Conservation (phyloP, 2,888 invertebrate genomes). For the Prosopocoilus inquinatus region DNA sequence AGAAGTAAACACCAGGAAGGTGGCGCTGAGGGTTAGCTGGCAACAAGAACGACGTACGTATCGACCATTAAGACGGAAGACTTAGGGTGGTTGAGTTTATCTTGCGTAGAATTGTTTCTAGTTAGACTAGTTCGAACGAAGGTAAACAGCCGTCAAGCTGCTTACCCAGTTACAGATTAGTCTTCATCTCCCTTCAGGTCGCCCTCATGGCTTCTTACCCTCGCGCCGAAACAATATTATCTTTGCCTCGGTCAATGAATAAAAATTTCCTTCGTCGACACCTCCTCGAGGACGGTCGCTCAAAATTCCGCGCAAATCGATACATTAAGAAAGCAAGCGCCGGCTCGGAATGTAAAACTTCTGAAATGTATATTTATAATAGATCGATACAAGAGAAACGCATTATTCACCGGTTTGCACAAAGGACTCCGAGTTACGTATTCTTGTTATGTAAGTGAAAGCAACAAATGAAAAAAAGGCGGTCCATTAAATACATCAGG, state of each 20-base stretch:
- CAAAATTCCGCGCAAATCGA: too few species aligned
- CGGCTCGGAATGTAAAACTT: too few species aligned
- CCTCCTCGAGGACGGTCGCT: too few species aligned
- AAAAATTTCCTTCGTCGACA: neutral
- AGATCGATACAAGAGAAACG: neutral
- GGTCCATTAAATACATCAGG: constrained; percentile 5
- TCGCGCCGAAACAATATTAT: constrained; percentile 4
- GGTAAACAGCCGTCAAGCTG: constrained; percentile 39
- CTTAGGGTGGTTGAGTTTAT: constrained; percentile 11
- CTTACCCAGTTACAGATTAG: constrained; percentile 38
- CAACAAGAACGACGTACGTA: constrained; percentile 1
- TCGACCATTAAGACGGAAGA: constrained; percentile 1
- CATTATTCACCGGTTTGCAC: neutral
- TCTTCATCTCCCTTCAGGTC: constrained; percentile 31
- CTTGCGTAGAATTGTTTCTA: constrained; percentile 13
- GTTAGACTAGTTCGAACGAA: constrained; percentile 23
- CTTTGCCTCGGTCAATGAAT: constrained; percentile 2
- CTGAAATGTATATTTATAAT: too few species aligned
- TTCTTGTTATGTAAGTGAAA: constrained; percentile 1
- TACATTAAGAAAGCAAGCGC: too few species aligned
- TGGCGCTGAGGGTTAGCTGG: neutral
- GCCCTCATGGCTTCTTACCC: constrained; percentile 21
- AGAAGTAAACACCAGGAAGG: neutral
- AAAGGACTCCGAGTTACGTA: neutral
- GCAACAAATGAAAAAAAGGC: neutral